Evolutionary conservation across 2,797 vertebrate species (phyloP).

Genomic region (Chiloscyllium punctatum): DNA sequence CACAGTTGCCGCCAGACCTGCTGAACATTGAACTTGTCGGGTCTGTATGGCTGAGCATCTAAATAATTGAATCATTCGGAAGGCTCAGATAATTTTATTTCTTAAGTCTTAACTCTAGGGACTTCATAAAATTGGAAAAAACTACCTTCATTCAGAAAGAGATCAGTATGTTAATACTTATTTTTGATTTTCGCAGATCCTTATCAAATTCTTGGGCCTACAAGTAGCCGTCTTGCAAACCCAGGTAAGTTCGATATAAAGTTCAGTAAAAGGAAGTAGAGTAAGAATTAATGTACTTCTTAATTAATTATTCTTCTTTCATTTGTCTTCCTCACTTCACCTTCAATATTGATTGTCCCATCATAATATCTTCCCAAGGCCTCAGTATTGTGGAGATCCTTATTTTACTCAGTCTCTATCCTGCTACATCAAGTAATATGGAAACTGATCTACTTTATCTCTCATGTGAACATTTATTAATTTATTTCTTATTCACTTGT

Average conservation of each 20-base stretch:
- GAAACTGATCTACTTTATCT: accelerated
- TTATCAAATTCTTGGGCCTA: slow-evolving; percentile 79
- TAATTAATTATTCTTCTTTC: background rate
- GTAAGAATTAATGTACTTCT: background rate
- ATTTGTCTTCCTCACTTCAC: background rate
- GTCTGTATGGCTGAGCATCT: background rate
- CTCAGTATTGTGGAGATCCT: background rate
- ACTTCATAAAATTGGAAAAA: background rate
- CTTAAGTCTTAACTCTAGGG: background rate
- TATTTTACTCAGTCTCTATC: background rate
- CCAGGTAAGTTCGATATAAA: slow-evolving; percentile 63
- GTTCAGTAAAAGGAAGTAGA: background rate
- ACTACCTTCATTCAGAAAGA: background rate
- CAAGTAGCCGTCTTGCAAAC: slow-evolving; percentile 80
- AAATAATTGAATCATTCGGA: background rate
- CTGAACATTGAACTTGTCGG: background rate
- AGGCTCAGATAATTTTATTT: background rate
- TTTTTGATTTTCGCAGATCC: slow-evolving; percentile 60
- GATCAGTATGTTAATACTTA: background rate
- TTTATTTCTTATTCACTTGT: too few relatives aligned
- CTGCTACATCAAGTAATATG: background rate
- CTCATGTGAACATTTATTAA: background rate
- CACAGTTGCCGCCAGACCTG: too few relatives aligned
- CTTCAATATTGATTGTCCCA: background rate
- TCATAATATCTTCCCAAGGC: background rate